A percentile compares a stretch with the other conserved stretches of the same genome.
phyloP scores from a whole-genome alignment of 2,797 vertebrate genomes.

The Alectoris magna region DNA sequence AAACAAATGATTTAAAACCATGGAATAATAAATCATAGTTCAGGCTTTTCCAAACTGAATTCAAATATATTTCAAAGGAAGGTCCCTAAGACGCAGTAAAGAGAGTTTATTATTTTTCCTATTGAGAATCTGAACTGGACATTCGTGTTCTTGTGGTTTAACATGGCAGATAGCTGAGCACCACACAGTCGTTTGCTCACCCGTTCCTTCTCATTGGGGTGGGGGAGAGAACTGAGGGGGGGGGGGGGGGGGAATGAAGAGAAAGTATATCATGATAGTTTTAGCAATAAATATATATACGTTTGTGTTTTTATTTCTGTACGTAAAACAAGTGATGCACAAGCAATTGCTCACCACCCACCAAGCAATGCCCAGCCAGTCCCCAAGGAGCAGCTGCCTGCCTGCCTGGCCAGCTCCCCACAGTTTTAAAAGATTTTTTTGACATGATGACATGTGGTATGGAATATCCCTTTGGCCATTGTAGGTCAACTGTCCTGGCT shows the following conservation, averaged over 20 bases:
- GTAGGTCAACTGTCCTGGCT: too few species aligned
- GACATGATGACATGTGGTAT: too few species aligned
- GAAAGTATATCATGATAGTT: neutral
- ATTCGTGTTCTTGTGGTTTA: neutral
- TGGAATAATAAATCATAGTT: neutral
- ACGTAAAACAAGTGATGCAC: too few species aligned
- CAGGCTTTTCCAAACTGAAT: neutral
- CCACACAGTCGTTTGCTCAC: neutral
- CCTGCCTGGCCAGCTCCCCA: too few species aligned
- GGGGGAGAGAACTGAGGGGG: neutral
- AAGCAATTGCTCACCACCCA: too few species aligned
- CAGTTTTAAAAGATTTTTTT: too few species aligned
- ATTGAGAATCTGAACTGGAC: fast-evolving
- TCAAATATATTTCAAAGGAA: neutral
- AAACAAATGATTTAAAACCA: neutral
- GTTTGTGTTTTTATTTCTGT: too few species aligned
- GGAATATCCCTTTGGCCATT: too few species aligned
- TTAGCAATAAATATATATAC: too few species aligned
- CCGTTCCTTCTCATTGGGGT: neutral
- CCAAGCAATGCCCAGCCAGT: too few species aligned
- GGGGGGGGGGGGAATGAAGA: neutral
- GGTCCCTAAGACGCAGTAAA: neutral
- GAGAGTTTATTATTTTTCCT: neutral
- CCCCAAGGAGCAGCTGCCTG: too few species aligned
- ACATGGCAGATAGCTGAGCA: neutral